Base-by-base conservation (phyloP, 1,140 invertebrate species). In the Trichonephila clavipes region DNA sequence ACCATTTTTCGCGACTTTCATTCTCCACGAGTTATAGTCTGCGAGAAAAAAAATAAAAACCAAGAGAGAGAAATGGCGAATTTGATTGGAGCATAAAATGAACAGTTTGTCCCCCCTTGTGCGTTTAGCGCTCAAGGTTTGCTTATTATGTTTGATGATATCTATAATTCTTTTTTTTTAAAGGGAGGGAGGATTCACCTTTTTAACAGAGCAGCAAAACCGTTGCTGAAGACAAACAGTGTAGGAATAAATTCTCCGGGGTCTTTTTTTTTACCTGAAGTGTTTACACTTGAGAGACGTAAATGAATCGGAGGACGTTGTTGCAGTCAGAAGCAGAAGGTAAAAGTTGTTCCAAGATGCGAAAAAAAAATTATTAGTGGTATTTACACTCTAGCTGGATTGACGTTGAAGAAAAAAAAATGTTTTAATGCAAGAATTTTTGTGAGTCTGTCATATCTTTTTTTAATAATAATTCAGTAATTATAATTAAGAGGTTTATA, bases 211-310 rank as follows among this genome's bases (percentile, higher is more conserved):
- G 72, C 28, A 5, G 72, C 12, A 77, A 77, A 40, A 77, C 10
- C 14, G 16, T 6, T 40, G 28, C 28, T 40, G 34, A 77, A 77
- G 72, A 77, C 72, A 77, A 77, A 40, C 72, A 24, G 34, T 34
- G 28, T 28, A 77, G 28, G 34, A 77, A 77, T 77, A 77, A 77
- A 77, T 77, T 16, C 72, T 77, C 18, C 10, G 1, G 72, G 28
- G 16, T 2, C 34, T 40, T 18, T 40, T 77, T 77, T 28, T 24
- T n/a, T 2, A 16, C 72, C 72, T 18, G 72, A 34, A 64, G 34
- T 77, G 72, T 77, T 77, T 77, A 77, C 72, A 77, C 28, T 77
- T 77, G 72, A 24, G 14, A 77, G 72, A 77, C 72, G 28, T 77
- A 77, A 77, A 77, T 77, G 72, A 77, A 77, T 77, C 34, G 72